phyloP scores from a whole-genome alignment of 1,140 invertebrate genomes.

The Phortica variegata region DNA sequence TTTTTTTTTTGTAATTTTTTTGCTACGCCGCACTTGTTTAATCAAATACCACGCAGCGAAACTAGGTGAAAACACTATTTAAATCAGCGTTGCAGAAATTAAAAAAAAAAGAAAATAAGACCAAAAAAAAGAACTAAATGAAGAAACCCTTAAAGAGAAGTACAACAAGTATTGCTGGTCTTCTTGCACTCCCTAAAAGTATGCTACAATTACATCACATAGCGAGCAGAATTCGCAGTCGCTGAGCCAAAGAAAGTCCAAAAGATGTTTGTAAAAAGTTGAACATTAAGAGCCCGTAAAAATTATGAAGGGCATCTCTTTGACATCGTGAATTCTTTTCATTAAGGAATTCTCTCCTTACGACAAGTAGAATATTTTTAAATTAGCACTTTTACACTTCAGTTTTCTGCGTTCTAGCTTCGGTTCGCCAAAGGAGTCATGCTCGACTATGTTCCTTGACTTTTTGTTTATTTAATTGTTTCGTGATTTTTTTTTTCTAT shows the following conservation, averaged over 20 bases:
- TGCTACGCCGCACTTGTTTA: too few relatives aligned
- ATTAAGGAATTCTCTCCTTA: background rate
- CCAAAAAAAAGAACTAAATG: slow-evolving; percentile 3
- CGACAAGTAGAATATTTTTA: slow-evolving; percentile 33
- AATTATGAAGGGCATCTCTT: too few relatives aligned
- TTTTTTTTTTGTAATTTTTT: slow-evolving; percentile 13
- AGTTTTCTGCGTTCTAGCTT: slow-evolving; percentile 5
- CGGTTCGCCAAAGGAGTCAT: too few relatives aligned
- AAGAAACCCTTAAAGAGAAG: slow-evolving; percentile 7
- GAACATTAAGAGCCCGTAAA: too few relatives aligned
- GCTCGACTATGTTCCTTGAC: too few relatives aligned
- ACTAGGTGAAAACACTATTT: slow-evolving; percentile 46
- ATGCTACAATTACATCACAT: slow-evolving; percentile 13
- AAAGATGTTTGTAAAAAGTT: too few relatives aligned
- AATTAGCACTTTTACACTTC: slow-evolving; percentile 30
- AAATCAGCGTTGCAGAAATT: slow-evolving; percentile 32
- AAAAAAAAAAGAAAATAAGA: slow-evolving; percentile 17
- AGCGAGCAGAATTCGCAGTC: too few relatives aligned
- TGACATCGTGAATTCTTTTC: too few relatives aligned
- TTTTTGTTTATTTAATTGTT: slow-evolving; percentile 7
- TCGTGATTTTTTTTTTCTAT: slow-evolving; percentile 1
- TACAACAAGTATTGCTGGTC: slow-evolving; percentile 15
- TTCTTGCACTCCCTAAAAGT: slow-evolving; percentile 8
- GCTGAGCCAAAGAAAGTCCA: too few relatives aligned
- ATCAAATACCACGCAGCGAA: slow-evolving; percentile 20